Base-by-base conservation (phyloP, 2,888 invertebrate genomes). In the Brachyptera risi region DNA sequence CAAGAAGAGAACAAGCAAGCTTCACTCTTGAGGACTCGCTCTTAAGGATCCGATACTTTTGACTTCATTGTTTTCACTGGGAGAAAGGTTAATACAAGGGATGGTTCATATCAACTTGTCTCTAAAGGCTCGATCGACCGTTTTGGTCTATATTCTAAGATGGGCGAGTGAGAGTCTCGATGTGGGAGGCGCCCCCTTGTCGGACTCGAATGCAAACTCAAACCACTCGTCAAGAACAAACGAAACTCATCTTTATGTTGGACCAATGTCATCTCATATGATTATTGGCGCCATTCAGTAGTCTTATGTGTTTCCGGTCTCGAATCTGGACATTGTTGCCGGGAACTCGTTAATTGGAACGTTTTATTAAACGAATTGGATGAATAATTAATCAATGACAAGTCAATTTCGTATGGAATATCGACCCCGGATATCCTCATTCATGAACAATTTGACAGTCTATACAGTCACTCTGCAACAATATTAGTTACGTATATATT, bases 31-130 rank as follows among this genome's bases (percentile, higher is more conserved):
- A 59, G 51, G 24, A 59, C 49, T 38, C 35, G 27, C 49, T 40
- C 35, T 60, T 24, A 24, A 50, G 54, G 47, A 59, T 62, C 51
- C 42, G 62, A 62, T 62, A 62, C 62, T 54, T 62, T 62, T 62
- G 62, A 62, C 62, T 62, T 59, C 62, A 58, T 62, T 59, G 58
- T 49, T 62, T 62, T 62, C 56, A 47, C 56, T 54, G 27, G 35
- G 4, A 23, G 47, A 21, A 11, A 24, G 58, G 44, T 56, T 35
- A 40, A 47, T 38, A 40, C 31, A 13, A 58, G 50, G 38, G 59
- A 50, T 59, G 50, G 44, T 26, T 44, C 57, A 35, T 37, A 24
- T 27, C 58, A 42, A 26, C 15, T 17, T 44, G n/a, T 7, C 19
- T 17, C n/a, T n/a, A n/a, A n/a, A n/a, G n/a, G n/a, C n/a, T n/a